A percentile compares a stretch with the other conserved stretches of the same genome.
These are phyloP conservation scores for Coregonus ussuriensis DNA, from an alignment of 2,797 vertebrate genomes.

Conservation along the genomic window DNA sequence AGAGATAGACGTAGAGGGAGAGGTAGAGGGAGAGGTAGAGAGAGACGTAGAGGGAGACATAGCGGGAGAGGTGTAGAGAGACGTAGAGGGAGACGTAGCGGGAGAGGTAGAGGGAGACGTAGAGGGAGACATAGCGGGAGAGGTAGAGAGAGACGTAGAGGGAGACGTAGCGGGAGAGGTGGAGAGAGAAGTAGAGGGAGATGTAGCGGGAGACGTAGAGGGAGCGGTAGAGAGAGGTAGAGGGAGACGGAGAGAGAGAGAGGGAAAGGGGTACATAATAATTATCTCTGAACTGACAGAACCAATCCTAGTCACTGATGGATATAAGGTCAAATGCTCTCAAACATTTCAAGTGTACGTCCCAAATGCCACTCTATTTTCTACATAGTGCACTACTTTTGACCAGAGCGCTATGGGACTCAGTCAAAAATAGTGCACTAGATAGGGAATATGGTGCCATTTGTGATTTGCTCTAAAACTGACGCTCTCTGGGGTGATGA, in stretches of 20 bases:
- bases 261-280: conserved; percentile 43
- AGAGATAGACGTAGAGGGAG: too few relatives aligned
- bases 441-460: too few relatives aligned
- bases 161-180: rapidly evolving
- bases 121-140: rapidly evolving
- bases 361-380: too few relatives aligned
- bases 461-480: conserved; percentile 34
- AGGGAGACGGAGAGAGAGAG: background rate
- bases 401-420: too few relatives aligned
- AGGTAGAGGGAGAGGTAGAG: too few relatives aligned
- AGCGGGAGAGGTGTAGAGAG: rapidly evolving
- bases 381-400: too few relatives aligned
- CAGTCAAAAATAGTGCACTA: too few relatives aligned
- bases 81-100: too few relatives aligned
- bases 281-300: conserved; percentile 68
- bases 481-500: conserved; percentile 45
- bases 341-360: conserved; percentile 6
- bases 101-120: too few relatives aligned
- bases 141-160: too few relatives aligned
- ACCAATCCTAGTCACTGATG: conserved; percentile 48
- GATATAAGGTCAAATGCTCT: conserved; percentile 65
- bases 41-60: too few relatives aligned
- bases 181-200: rapidly evolving
- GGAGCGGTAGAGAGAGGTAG: too few relatives aligned
- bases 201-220: rapidly evolving